A percentile compares a stretch with the other conserved stretches of the same genome.
These are phyloP conservation scores for Lepisosteus osseus DNA, from an alignment of 2,113 vertebrate species.

Conservation along the genomic window DNA sequence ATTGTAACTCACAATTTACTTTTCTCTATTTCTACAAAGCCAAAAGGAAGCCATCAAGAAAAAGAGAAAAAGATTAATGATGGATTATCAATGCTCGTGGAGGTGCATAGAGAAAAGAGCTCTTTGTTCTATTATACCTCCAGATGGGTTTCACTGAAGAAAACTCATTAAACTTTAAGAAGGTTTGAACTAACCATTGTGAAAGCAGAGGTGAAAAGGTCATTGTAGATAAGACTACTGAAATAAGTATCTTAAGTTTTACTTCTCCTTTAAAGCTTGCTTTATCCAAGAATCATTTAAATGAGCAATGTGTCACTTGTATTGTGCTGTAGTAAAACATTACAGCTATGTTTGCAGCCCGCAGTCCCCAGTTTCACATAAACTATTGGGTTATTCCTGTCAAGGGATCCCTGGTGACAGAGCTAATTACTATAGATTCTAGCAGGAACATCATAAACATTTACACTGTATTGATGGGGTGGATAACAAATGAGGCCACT, in stretches of 20 bases:
- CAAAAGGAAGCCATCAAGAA: conserved; percentile 68
- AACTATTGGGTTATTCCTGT: conserved; percentile 64
- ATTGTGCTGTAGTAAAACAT: conserved; percentile 57
- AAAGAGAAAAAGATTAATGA: conserved; percentile 56
- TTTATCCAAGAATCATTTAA: conserved; percentile 62
- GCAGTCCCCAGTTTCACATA: conserved; percentile 42
- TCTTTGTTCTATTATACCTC: conserved; percentile 49
- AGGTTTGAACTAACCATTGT: conserved; percentile 35
- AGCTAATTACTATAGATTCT: conserved; percentile 71
- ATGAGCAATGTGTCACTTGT: conserved; percentile 43
- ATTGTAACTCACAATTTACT: conserved; percentile 57
- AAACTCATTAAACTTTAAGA: conserved; percentile 60
- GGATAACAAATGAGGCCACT: conserved; percentile 64
- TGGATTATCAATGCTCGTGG: conserved; percentile 69
- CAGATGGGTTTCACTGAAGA: background rate
- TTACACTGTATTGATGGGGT: conserved; percentile 65
- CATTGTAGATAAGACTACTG: conserved; percentile 33
- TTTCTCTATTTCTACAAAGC: conserved; percentile 60
- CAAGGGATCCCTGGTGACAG: conserved; percentile 69
- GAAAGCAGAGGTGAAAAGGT: conserved; percentile 55
- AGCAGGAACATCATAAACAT: conserved; percentile 67
- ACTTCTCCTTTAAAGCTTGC: conserved; percentile 52
- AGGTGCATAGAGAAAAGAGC: conserved; percentile 58
- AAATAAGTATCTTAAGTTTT: conserved; percentile 37
- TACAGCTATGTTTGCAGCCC: conserved; percentile 59